A percentile compares a stretch with the other conserved stretches of the same genome.
phyloP scores from a whole-genome alignment of 2,113 vertebrate species.

The Psettodes erumei region DNA sequence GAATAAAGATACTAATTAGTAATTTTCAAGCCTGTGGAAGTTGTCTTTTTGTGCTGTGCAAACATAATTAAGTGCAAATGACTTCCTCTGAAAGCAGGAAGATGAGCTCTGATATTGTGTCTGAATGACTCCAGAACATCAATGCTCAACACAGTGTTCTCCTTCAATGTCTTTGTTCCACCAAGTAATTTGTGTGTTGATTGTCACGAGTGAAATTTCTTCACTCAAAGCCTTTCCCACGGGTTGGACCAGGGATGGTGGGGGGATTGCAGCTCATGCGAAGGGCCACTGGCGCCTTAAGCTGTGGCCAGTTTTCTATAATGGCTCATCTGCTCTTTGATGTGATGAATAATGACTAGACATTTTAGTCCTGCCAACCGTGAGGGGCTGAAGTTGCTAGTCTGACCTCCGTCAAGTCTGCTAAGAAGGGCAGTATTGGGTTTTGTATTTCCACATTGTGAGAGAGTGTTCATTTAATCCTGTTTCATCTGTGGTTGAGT shows the following conservation, averaged over 20 bases:
- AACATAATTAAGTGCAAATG: slow-evolving; percentile 4
- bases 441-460: background rate
- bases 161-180: background rate
- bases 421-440: background rate
- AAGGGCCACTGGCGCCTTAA: slow-evolving; percentile 38
- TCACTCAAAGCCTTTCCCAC: background rate
- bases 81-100: slow-evolving; percentile 1
- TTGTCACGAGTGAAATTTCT: slow-evolving; percentile 9
- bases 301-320: slow-evolving; percentile 51
- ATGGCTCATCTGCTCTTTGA: slow-evolving; percentile 56
- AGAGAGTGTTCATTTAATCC: background rate
- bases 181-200: background rate
- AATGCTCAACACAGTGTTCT: background rate
- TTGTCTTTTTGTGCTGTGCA: background rate
- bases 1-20: background rate
- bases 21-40: background rate
- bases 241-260: background rate
- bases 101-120: background rate
- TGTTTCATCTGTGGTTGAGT: background rate
- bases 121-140: background rate
- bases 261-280: background rate
- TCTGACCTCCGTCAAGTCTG: slow-evolving; percentile 44
- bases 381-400: slow-evolving; percentile 25
- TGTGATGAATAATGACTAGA: slow-evolving; percentile 63
- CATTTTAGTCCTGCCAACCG: slow-evolving; percentile 47